These are phyloP conservation scores for Struthio camelus DNA, from an alignment of 2,113 vertebrate genomes.

Conservation along the genomic window DNA sequence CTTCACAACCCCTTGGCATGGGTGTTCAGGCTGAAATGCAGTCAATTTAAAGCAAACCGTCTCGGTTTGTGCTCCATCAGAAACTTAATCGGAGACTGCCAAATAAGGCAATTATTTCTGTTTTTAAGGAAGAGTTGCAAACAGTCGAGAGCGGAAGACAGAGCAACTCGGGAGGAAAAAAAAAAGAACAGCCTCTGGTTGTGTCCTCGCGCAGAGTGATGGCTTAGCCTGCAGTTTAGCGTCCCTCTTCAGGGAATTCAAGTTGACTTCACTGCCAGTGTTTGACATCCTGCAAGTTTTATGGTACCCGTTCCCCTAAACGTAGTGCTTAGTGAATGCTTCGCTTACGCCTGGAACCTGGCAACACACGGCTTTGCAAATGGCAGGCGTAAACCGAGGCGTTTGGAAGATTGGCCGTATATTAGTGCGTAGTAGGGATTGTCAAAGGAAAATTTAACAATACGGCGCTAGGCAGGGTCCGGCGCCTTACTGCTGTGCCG, in stretches of 20 bases:
- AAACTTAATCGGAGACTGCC: constrained; percentile 4
- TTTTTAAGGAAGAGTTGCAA: constrained; percentile 16
- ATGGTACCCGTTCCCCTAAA: constrained; percentile 32
- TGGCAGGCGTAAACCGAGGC: neutral
- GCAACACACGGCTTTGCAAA: constrained; percentile 41
- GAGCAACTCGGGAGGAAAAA: neutral
- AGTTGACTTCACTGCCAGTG: neutral
- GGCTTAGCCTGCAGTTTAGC: neutral
- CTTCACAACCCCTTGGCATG: neutral
- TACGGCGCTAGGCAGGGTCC: neutral
- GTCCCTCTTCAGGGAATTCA: constrained; percentile 14
- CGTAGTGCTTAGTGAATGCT: constrained; percentile 21
- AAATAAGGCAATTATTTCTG: neutral
- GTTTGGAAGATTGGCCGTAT: neutral
- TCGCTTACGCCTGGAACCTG: constrained; percentile 14
- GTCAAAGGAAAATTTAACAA: fast-evolving
- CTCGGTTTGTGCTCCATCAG: neutral
- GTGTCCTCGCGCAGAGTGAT: neutral
- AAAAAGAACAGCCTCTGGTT: neutral
- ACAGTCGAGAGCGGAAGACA: constrained; percentile 27
- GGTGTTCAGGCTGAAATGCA: neutral
- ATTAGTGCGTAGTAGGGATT: neutral
- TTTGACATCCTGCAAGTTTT: neutral
- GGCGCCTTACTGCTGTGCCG: neutral
- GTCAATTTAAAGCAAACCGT: constrained; percentile 38